phyloP scores from a whole-genome alignment of 2,113 vertebrate species.

The Sciurus niger region DNA sequence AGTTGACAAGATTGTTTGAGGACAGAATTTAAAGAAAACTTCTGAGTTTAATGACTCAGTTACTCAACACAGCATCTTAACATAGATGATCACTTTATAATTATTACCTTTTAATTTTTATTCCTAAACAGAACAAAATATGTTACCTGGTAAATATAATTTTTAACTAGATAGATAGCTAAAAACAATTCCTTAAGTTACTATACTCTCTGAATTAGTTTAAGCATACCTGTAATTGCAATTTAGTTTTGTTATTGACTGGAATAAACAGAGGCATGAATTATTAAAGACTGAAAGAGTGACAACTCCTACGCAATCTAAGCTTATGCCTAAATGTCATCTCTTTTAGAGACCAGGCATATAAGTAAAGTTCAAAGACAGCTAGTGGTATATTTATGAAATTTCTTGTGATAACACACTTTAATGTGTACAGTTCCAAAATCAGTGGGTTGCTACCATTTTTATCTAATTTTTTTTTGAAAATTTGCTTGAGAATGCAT shows the following conservation, averaged over 20 bases:
- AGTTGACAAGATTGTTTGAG: not conserved
- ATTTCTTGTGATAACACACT: not conserved
- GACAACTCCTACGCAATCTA: not conserved
- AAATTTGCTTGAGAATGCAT: not conserved
- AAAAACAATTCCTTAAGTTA: not conserved
- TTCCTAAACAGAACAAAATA: slow-evolving; percentile 14
- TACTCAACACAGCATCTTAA: slow-evolving; percentile 18
- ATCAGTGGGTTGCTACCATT: not conserved
- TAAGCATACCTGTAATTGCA: not conserved
- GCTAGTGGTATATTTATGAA: not conserved
- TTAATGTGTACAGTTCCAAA: not conserved
- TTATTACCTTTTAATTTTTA: not conserved
- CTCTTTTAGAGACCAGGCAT: not conserved
- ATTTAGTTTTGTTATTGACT: not conserved
- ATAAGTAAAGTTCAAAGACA: not conserved
- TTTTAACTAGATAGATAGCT: not conserved
- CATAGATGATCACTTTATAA: not conserved
- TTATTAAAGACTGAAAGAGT: not conserved
- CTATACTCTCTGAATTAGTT: slow-evolving; percentile 52
- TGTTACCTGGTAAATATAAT: slow-evolving; percentile 5
- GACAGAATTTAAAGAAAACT: not conserved
- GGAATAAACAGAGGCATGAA: not conserved
- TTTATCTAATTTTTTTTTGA: not conserved
- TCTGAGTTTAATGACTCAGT: not conserved
- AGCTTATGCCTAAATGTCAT: not conserved